phyloP scores from a whole-genome alignment of 1,140 invertebrate species.

The Nautilus pompilius region DNA sequence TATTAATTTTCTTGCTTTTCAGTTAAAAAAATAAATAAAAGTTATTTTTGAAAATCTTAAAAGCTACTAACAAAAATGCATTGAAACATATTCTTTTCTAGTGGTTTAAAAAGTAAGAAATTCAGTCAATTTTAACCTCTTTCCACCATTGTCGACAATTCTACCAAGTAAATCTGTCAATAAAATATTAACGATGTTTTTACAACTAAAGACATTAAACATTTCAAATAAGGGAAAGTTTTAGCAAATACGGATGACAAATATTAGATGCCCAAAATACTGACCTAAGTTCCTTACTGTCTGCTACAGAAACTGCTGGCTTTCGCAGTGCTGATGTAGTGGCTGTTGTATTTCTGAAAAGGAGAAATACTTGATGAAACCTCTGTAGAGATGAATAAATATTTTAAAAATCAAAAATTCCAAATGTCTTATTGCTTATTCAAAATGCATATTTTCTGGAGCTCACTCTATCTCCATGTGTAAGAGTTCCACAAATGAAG shows the following conservation, averaged over 20 bases:
- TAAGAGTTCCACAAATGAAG: constrained; percentile 84
- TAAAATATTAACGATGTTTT: too few species aligned
- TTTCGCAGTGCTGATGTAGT: constrained; percentile 75
- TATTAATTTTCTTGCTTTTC: too few species aligned
- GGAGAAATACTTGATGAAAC: constrained; percentile 4
- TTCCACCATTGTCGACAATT: too few species aligned
- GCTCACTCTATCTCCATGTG: constrained; percentile 90
- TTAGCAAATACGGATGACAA: background rate
- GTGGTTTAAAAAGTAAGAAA: too few species aligned
- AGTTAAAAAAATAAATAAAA: background rate
- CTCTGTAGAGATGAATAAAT: background rate
- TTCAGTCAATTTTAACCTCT: too few species aligned
- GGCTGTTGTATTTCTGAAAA: constrained; percentile 69
- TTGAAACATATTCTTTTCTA: too few species aligned
- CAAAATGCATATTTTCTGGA: background rate
- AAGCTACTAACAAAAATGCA: constrained; percentile 1
- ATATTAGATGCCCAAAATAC: background rate
- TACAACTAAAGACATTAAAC: too few species aligned
- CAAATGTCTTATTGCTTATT: background rate
- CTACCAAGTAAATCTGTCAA: too few species aligned
- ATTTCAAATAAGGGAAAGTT: background rate
- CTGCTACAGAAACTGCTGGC: constrained; percentile 82
- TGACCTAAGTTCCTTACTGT: constrained; percentile 78
- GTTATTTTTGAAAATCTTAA: background rate
- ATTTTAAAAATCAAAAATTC: background rate